Percentiles rank a stretch among this genome's conserved stretches.
Evolutionary conservation across 2,113 vertebrate species (phyloP).

Genomic region (Oreochromis aureus): DNA sequence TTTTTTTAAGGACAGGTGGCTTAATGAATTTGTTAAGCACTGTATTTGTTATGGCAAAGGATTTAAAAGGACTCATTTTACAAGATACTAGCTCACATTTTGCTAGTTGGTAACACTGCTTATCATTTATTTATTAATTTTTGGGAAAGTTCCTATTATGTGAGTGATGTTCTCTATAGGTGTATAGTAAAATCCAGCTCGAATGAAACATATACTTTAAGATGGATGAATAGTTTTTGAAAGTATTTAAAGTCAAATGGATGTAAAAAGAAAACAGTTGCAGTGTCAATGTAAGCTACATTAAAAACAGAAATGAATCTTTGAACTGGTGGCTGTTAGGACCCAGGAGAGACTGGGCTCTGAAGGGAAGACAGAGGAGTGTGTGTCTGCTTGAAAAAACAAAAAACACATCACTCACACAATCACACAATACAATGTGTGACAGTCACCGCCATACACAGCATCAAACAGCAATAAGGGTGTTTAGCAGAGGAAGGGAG

Average conservation of each 20-base stretch:
- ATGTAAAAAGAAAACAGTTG: background rate
- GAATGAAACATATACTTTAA: background rate
- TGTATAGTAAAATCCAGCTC: background rate
- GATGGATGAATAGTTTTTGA: background rate
- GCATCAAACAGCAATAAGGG: conserved; percentile 31
- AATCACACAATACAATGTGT: conserved; percentile 69
- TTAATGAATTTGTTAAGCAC: background rate
- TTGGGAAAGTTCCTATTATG: background rate
- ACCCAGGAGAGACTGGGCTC: conserved; percentile 53
- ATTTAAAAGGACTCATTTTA: background rate
- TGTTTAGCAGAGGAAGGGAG: background rate
- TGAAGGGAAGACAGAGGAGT: conserved; percentile 57
- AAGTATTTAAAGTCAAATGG: background rate
- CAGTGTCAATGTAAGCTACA: background rate
- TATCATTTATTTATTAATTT: background rate
- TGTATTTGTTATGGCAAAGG: background rate
- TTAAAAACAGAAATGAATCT: background rate
- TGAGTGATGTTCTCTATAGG: background rate
- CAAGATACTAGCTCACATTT: background rate
- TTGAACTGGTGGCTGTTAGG: conserved; percentile 49
- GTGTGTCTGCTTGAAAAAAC: conserved; percentile 49
- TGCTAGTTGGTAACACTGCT: background rate
- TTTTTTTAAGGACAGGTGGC: background rate
- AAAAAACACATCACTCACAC: background rate
- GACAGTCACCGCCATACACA: conserved; percentile 76